phyloP scores from a whole-genome alignment of 2,888 invertebrate species.

The Cheiracanthium punctorium region DNA sequence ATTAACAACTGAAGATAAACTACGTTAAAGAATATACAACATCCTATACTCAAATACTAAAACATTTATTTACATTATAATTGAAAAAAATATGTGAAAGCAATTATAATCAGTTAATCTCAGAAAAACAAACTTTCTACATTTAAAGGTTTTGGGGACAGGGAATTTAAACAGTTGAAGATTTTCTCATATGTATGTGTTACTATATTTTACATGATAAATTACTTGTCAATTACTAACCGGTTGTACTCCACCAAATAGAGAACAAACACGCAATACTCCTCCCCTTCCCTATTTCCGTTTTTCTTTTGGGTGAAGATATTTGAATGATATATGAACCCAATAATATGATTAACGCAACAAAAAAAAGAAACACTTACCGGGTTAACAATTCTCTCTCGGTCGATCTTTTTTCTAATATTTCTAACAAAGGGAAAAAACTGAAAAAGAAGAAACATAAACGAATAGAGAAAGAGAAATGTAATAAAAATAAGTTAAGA shows the following conservation, averaged over 20 bases:
- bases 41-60: too few species aligned
- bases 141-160: neutral
- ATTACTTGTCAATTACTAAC: neutral
- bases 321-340: conserved; percentile 3
- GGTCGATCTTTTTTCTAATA: neutral
- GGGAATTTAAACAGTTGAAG: neutral
- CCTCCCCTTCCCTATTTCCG: neutral
- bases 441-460: neutral
- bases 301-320: neutral
- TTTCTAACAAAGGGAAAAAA: neutral
- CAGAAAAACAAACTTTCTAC: too few species aligned
- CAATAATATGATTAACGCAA: neutral
- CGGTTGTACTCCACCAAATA: neutral
- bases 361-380: neutral
- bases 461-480: neutral
- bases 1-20: too few species aligned
- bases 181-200: neutral
- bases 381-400: neutral
- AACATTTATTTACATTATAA: too few species aligned
- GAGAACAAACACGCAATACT: neutral
- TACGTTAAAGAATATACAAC: too few species aligned
- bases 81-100: too few species aligned
- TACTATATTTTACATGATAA: neutral
- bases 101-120: too few species aligned
- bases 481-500: neutral